Evolutionary conservation across 1,140 invertebrate species (phyloP), one percentile per base, ranked within the genome.

Genomic region (Brachionus calyciflorus): DNA sequence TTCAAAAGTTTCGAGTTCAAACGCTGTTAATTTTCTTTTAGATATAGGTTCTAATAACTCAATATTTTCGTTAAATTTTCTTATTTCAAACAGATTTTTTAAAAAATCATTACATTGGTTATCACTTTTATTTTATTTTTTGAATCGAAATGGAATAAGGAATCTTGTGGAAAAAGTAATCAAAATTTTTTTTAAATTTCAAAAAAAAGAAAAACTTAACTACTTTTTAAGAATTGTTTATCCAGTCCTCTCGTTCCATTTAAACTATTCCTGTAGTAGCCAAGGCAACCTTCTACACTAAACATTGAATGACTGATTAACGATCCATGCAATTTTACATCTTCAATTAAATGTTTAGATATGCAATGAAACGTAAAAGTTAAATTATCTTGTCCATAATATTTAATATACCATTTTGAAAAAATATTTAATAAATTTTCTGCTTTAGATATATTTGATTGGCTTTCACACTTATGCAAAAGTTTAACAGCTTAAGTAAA

Each of bases 311-410:
- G 57, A 7, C 30, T n/a, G 28, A 5, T 17, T 3, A 63, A 33
- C 6, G 57, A 63, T 17, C 57, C 57, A 41, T 63, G 57, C 9
- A 17, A 14, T 63, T 21, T 63, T n/a, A 63, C 57, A 4, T 63
- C 57, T 21, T 40, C 14, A 40, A 40, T n/a, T 33, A 63, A 63
- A 17, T 63, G 57, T 63, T 63, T 63, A 17, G 57, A 40, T n/a
- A 41, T 9, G 41, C 57, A 63, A 63, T 63, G 57, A 63, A 63
- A 63, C 10, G 57, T 63, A 63, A 63, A 63, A 19, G 57, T 63
- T 24, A 63, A 63, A 24, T 63, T 63, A 40, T 63, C n/a, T 30
- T 37, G 4, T 9, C 55, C 55, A 60, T 60, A 60, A 37, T 60
- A 60, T 60, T 60, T 60, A 10, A 60, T 33, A 37, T 60, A 60